Conservation (phyloP, 2,888 invertebrate species). For the Sesamia inferens region DNA sequence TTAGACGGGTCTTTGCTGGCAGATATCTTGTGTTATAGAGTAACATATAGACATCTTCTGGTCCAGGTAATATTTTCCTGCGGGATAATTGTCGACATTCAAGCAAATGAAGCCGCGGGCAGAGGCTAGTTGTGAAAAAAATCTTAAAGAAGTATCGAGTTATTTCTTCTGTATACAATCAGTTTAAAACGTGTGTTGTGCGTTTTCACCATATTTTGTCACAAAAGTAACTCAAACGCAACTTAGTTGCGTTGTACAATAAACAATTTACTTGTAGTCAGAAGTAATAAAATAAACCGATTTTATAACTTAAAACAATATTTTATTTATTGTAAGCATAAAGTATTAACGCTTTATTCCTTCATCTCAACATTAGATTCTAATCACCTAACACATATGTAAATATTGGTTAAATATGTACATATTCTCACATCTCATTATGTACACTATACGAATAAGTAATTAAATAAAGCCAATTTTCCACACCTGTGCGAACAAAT, state of each 20-base stretch:
- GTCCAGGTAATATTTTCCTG: background rate
- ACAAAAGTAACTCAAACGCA: background rate
- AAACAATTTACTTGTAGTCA: constrained; percentile 4
- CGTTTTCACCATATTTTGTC: background rate
- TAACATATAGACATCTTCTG: background rate
- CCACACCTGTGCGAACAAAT: constrained; percentile 53
- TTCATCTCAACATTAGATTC: constrained; percentile 7
- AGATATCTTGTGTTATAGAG: background rate
- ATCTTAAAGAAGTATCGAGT: background rate
- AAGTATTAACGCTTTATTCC: background rate
- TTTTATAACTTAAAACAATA: background rate
- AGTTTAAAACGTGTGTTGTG: background rate
- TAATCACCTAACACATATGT: constrained; percentile 27
- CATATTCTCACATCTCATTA: background rate
- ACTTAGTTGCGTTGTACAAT: background rate
- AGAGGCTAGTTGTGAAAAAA: background rate
- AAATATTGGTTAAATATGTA: constrained; percentile 15
- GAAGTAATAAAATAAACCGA: background rate
- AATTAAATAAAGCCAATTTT: constrained; percentile 23
- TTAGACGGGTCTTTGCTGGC: background rate
- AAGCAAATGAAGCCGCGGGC: background rate
- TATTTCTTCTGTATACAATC: background rate
- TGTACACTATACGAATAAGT: background rate
- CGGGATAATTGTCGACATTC: background rate
- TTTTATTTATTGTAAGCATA: background rate